Percentiles rank a stretch among this genome's conserved stretches.
phyloP scores from a whole-genome alignment of 2,113 vertebrate genomes.

The Zootoca vivipara region DNA sequence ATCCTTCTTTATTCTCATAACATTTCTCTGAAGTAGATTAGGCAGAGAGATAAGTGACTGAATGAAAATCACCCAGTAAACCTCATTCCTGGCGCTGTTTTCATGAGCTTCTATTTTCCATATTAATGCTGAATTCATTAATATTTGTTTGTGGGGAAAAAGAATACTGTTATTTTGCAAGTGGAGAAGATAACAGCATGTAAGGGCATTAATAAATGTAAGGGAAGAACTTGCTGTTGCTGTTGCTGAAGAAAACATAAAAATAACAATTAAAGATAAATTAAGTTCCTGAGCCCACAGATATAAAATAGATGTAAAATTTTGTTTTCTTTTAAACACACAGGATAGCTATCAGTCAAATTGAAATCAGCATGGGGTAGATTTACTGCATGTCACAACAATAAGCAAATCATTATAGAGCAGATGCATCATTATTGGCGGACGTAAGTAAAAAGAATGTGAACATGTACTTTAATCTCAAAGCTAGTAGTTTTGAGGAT shows the following conservation, averaged over 20 bases:
- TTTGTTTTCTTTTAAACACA: constrained; percentile 29
- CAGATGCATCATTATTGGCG: background rate
- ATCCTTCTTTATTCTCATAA: background rate
- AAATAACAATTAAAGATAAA: constrained; percentile 26
- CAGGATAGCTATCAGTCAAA: constrained; percentile 42
- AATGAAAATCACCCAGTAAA: background rate
- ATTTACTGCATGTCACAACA: constrained; percentile 22
- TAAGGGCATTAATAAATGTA: constrained; percentile 22
- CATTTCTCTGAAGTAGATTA: background rate
- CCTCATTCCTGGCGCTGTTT: background rate
- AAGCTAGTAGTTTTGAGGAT: background rate
- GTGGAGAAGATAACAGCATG: background rate
- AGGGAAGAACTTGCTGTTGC: background rate
- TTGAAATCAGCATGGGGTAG: constrained; percentile 28
- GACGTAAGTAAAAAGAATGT: background rate
- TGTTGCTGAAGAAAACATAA: background rate
- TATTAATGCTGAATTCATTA: background rate
- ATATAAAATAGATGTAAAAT: constrained; percentile 42
- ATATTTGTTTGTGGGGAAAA: background rate
- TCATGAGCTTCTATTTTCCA: background rate
- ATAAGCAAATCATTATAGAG: background rate
- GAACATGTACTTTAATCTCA: background rate
- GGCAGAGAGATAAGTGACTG: background rate
- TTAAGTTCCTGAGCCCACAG: constrained; percentile 34
- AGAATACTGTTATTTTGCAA: background rate